Conservation (phyloP, 1,140 invertebrate genomes). For the Hyles euphorbiae region DNA sequence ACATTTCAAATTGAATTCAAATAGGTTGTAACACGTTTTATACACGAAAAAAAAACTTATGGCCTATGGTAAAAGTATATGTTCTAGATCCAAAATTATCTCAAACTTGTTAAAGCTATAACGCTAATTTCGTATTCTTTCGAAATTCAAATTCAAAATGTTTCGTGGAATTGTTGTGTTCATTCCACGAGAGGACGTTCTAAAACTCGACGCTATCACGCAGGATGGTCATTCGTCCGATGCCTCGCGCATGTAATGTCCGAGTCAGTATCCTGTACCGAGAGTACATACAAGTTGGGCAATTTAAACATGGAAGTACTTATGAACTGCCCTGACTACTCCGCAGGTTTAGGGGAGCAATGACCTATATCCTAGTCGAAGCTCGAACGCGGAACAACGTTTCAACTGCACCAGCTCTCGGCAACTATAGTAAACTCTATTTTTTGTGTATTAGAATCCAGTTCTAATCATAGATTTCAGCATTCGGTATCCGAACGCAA, state of each 20-base stretch:
- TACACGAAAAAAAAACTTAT: too few relatives aligned
- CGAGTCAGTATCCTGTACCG: conserved; percentile 57
- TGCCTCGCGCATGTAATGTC: conserved; percentile 38
- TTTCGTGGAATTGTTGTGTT: conserved; percentile 30
- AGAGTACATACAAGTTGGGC: conserved; percentile 66
- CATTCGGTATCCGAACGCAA: conserved; percentile 30
- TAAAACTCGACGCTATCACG: conserved; percentile 39
- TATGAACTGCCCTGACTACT: conserved; percentile 68
- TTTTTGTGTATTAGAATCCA: conserved; percentile 67
- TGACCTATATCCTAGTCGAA: conserved; percentile 72
- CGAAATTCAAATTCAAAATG: conserved; percentile 15
- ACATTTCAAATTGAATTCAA: too few relatives aligned
- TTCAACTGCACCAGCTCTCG: conserved; percentile 37
- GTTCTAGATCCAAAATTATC: too few relatives aligned
- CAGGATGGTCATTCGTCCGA: conserved; percentile 50
- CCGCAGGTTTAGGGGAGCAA: conserved; percentile 72
- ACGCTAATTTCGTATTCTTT: conserved; percentile 3
- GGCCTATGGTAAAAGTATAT: too few relatives aligned
- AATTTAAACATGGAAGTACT: conserved; percentile 71
- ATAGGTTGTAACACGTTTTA: too few relatives aligned
- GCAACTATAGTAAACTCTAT: conserved; percentile 65
- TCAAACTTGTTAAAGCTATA: neutral
- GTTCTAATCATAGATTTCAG: conserved; percentile 62
- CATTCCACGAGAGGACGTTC: conserved; percentile 34
- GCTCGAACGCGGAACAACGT: conserved; percentile 44